Percentiles rank a stretch among this genome's conserved stretches.
Evolutionary conservation across 1,140 invertebrate genomes (phyloP).

Genomic region (Oppia nitens): DNA sequence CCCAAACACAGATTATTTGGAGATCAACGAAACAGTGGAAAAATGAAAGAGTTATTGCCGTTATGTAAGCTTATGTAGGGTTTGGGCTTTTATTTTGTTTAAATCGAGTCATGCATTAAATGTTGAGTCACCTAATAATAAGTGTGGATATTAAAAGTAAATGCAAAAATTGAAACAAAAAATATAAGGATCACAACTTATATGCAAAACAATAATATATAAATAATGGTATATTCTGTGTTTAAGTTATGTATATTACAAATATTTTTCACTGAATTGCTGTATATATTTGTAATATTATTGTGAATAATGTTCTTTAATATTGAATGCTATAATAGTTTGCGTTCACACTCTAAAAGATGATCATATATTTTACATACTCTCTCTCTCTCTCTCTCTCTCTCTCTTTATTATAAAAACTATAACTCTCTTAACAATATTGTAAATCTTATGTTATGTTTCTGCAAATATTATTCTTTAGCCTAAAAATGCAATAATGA

Average conservation of each 20-base stretch:
- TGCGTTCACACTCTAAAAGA: not conserved
- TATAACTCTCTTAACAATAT: too few relatives aligned
- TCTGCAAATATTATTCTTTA: not conserved
- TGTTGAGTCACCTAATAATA: not conserved
- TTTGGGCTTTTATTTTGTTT: not conserved
- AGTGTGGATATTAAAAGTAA: not conserved
- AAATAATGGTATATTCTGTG: too few relatives aligned
- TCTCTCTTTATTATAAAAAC: not conserved
- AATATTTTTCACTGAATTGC: too few relatives aligned
- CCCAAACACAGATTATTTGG: not conserved
- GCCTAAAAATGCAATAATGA: not conserved
- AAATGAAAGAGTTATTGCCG: not conserved
- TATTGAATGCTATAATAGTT: not conserved
- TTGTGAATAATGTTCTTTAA: not conserved
- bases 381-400: not conserved
- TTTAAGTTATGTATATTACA: too few relatives aligned
- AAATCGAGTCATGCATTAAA: not conserved
- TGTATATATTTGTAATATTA: not conserved
- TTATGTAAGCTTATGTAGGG: not conserved
- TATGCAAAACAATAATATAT: too few relatives aligned
- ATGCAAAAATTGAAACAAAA: not conserved
- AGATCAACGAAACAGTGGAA: not conserved
- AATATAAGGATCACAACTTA: not conserved
- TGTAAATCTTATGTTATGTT: too few relatives aligned
- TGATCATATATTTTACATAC: not conserved